These are phyloP conservation scores for Rhyacophila brunnea DNA, from an alignment of 1,140 invertebrate genomes.

Conservation along the genomic window DNA sequence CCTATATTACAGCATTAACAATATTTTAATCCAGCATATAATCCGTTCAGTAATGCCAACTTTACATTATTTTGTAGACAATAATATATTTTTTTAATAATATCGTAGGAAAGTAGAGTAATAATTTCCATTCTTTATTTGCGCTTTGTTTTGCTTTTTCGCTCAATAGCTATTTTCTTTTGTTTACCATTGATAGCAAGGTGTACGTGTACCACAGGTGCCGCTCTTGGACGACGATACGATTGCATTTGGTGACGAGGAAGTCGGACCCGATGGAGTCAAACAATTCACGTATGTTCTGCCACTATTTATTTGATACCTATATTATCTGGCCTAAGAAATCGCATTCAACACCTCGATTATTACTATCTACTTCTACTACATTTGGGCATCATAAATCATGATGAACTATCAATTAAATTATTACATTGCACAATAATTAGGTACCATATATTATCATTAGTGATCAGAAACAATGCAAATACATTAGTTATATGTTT, in stretches of 20 bases:
- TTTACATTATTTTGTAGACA: too few relatives aligned
- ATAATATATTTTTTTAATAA: too few relatives aligned
- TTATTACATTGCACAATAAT: too few relatives aligned
- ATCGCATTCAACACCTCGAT: too few relatives aligned
- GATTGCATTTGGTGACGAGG: constrained; percentile 82
- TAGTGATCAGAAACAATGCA: too few relatives aligned
- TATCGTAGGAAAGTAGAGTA: background rate
- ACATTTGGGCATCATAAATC: too few relatives aligned
- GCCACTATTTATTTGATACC: background rate
- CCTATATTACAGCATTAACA: constrained; percentile 1
- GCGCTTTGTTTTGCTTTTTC: constrained; percentile 25
- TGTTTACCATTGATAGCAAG: constrained; percentile 38
- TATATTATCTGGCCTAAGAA: too few relatives aligned
- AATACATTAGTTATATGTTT: too few relatives aligned
- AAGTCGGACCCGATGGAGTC: constrained; percentile 52
- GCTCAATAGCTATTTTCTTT: too few relatives aligned
- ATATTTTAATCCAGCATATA: constrained; percentile 9
- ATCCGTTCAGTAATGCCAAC: constrained; percentile 16
- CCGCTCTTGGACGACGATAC: constrained; percentile 82
- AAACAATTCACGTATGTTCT: constrained; percentile 52
- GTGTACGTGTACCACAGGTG: constrained; percentile 63
- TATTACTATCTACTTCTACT: too few relatives aligned
- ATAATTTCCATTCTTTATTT: background rate
- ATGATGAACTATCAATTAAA: too few relatives aligned
- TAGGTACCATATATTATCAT: too few relatives aligned